Evolutionary conservation across 1,140 invertebrate species (phyloP), one percentile per base, ranked within the genome.

Genomic region (Camponotus pennsylvanicus): DNA sequence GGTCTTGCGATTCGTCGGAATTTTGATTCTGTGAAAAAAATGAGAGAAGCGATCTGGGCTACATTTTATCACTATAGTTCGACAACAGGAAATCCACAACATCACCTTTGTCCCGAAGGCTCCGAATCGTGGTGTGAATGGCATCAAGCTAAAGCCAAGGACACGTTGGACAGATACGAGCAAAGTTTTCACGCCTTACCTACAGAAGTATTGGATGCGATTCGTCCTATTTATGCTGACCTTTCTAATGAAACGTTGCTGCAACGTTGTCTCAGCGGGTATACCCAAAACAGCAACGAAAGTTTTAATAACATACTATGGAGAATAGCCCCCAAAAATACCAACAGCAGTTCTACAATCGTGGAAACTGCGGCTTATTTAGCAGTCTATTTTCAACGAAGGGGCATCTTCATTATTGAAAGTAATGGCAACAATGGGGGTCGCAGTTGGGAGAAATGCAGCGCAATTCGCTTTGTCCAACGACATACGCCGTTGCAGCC

Each of bases 201-300:
- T 6, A 27, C 32, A 1, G n/a, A 57, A 49, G n/a, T 75, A 37
- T 75, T 75, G 8, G 15, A 75, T 57, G n/a, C n/a, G n/a, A n/a
- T n/a, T 18, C 18, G n/a, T 3, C 32, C 71, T 57, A 76, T 76
- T 6, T 76, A 76, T 1, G 7, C 59, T 42, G 37, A 61, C 37
- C 57, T 76, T 13, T 11, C 52, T n/a, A n/a, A n/a, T n/a, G n/a
- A n/a, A n/a, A n/a, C n/a, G n/a, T n/a, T n/a, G n/a, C n/a, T n/a
- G n/a, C 2, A 86, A 55, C 73, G 83, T 84, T 91, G 83, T 42
- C 18, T 83, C 9, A 88, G 85, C 18, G 73, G 52, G 45, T 69
- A 83, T 42, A 91, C 88, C 1, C 86, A 89, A 73, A 92, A 91
- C 77, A 70, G 85, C 49, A 91, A 92, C 49, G 88, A 92, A 61